A percentile compares a stretch with the other conserved stretches of the same genome.
Conservation (phyloP, 2,888 invertebrate genomes). For the Proisotoma minuta region DNA sequence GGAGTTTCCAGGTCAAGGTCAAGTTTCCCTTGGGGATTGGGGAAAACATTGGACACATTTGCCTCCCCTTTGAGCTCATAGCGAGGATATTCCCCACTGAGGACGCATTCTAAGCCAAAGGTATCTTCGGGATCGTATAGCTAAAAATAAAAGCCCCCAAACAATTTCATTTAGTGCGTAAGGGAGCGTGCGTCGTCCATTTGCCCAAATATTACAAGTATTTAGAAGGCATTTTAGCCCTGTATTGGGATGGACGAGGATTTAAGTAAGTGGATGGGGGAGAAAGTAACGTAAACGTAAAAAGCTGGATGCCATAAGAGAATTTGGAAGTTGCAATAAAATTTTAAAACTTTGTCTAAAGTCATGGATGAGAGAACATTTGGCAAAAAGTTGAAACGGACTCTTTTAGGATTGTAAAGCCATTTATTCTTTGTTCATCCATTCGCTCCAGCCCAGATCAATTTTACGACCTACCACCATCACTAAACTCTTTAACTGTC, state of each 20-base stretch:
- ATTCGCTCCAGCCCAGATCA: constrained; percentile 1
- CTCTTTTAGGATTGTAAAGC: constrained; percentile 1
- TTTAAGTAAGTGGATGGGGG: neutral
- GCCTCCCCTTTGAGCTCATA: constrained; percentile 29
- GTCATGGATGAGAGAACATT: neutral
- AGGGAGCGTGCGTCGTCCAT: neutral
- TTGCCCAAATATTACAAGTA: too few species aligned
- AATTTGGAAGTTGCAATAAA: constrained; percentile 2
- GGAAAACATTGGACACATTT: constrained; percentile 33
- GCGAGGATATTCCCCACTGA: constrained; percentile 32
- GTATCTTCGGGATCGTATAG: constrained; percentile 39
- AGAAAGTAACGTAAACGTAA: neutral
- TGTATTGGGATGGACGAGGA: too few species aligned
- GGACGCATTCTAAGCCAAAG: constrained; percentile 25
- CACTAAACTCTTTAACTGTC: too few species aligned
- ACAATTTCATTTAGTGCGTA: too few species aligned
- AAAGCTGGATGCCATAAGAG: neutral
- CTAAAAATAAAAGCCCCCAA: too few species aligned
- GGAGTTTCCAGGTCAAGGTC: constrained; percentile 34
- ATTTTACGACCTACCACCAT: too few species aligned
- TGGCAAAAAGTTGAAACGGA: neutral
- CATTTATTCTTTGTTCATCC: constrained; percentile 2
- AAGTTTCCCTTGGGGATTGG: constrained; percentile 29
- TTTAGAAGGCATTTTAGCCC: too few species aligned
- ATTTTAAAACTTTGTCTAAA: constrained; percentile 2